Percentiles rank a stretch among this genome's conserved stretches.
Conservation (phyloP, 2,888 invertebrate species). For the Himalopsyche kuldschensis region DNA sequence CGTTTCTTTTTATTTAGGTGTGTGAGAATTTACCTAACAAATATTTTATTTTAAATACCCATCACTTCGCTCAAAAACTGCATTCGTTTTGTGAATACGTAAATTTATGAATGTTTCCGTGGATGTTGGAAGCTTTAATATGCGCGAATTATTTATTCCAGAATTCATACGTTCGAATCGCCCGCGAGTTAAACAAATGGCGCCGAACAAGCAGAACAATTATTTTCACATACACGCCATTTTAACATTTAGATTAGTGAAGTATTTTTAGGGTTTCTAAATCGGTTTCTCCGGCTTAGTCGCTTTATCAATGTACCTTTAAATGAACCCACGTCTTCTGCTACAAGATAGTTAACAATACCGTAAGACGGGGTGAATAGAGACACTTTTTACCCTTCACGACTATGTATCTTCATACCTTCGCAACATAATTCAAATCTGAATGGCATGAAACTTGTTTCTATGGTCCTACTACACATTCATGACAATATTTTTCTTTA, state of each 20-base stretch:
- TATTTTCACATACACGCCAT: constrained; percentile 30
- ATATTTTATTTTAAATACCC: too few species aligned
- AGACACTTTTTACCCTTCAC: too few species aligned
- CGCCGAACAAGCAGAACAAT: constrained; percentile 18
- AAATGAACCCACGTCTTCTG: not conserved
- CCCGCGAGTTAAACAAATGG: not conserved
- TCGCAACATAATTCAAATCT: too few species aligned
- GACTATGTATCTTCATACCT: too few species aligned
- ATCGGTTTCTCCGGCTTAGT: not conserved
- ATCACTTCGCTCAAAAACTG: too few species aligned
- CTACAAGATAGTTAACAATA: not conserved
- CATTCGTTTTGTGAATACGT: not conserved
- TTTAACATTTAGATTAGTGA: constrained; percentile 29
- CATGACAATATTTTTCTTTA: too few species aligned
- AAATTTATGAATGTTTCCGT: too few species aligned
- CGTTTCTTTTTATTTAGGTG: too few species aligned
- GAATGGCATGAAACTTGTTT: too few species aligned
- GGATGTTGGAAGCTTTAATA: not conserved
- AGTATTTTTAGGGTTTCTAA: constrained; percentile 3
- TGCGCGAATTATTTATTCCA: not conserved
- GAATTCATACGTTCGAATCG: not conserved
- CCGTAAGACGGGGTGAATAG: too few species aligned
- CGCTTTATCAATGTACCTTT: not conserved
- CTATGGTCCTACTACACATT: too few species aligned
- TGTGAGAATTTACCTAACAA: too few species aligned